Evolutionary conservation across 2,113 vertebrate genomes (phyloP), one percentile per base, ranked within the genome.

Genomic region (Ochotona curzoniae): DNA sequence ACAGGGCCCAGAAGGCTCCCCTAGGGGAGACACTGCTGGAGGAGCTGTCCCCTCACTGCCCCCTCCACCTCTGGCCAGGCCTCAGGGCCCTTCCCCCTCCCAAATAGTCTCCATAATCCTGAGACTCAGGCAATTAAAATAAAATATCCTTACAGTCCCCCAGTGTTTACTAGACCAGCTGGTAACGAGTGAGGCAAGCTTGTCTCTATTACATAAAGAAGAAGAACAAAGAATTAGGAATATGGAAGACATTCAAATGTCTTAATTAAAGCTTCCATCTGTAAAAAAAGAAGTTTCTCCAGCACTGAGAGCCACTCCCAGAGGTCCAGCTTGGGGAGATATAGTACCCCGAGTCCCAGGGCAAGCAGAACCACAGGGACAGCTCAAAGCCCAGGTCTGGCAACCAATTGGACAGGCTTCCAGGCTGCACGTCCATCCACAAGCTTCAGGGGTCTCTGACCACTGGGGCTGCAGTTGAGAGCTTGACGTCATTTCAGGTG

Each of bases 201-300:
- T 71, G 54, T 94, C 93, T 92, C 89, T 89, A 71, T 96, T 96
- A 92, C 94, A 96, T 96, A 96, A 97, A 96, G 83, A 86, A 89
- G 86, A 93, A 96, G 95, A 96, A 97, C 94, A 94, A 96, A 96
- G 93, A 95, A 95, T 92, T 80, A 86, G 91, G 91, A 92, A 89
- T 94, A 94, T 95, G 93, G 95, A 96, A 96, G 93, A 92, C 66
- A 69, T 96, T 96, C 95, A 95, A 93, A 92, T 44, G 66, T 94
- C 95, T 96, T 97, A 96, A 96, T 96, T 96, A 96, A 94, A 76
- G 66, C 79, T 91, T 93, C 95, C 89, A 96, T 93, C 93, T 97
- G 93, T 89, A 96, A 91, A 96, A 89, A 44, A 44, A 44, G 90
- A 73, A 21, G 60, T 90, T 82, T 82, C 90, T 87, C 32, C 47